These are phyloP conservation scores for Tolypeutes matacus DNA, from an alignment of 2,797 vertebrate species.

Conservation along the genomic window DNA sequence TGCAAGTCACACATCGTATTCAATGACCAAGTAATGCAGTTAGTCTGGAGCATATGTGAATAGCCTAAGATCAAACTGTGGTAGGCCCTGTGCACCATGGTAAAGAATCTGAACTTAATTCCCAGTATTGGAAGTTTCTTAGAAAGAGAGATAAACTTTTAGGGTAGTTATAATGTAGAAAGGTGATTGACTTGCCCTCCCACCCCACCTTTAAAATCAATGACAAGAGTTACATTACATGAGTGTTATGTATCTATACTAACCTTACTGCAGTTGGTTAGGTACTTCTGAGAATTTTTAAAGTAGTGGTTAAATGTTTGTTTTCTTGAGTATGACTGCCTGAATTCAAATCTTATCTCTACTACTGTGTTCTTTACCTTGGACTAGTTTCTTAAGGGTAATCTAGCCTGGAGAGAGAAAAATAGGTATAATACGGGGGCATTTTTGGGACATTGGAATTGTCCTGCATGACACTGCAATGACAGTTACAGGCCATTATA, in stretches of 20 bases:
- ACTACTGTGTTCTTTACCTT: not conserved
- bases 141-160: not conserved
- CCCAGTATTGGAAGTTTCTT: not conserved
- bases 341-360: not conserved
- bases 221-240: not conserved
- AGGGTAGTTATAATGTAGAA: not conserved
- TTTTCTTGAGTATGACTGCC: not conserved
- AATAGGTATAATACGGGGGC: too few species aligned
- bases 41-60: not conserved
- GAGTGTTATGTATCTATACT: not conserved
- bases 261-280: not conserved
- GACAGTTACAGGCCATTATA: too few species aligned
- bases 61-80: not conserved
- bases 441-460: too few species aligned
- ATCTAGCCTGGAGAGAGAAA: too few species aligned
- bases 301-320: not conserved
- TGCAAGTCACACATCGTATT: not conserved
- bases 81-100: not conserved
- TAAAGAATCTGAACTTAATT: constrained; percentile 22
- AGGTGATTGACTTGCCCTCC: not conserved
- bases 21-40: not conserved
- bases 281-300: constrained; percentile 18
- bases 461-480: too few species aligned
- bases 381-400: not conserved
- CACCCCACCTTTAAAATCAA: not conserved